Evolutionary conservation across 2,888 invertebrate species (phyloP).

Genomic region (Heliconius charithonia): DNA sequence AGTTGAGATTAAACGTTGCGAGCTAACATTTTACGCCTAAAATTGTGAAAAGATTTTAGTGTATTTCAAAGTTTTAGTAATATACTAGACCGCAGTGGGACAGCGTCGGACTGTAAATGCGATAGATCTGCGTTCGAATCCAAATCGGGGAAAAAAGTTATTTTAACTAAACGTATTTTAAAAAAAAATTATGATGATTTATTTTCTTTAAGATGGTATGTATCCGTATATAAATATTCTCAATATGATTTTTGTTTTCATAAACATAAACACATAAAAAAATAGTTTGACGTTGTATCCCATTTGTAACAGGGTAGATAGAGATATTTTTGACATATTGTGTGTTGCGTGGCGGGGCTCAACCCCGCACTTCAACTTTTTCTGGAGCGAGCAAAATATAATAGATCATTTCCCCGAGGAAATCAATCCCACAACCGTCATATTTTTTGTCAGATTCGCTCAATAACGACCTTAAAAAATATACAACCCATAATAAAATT

Average conservation of each 20-base stretch:
- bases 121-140: neutral
- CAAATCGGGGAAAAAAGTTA: neutral
- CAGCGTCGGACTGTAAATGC: neutral
- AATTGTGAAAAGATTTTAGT: constrained; percentile 13
- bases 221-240: too few relatives aligned
- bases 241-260: too few relatives aligned
- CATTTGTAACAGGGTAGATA: too few relatives aligned
- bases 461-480: neutral
- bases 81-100: neutral
- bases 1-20: constrained; percentile 1
- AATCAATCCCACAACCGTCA: neutral
- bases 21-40: neutral
- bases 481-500: neutral
- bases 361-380: neutral
- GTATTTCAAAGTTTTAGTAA: neutral
- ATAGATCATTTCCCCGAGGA: neutral
- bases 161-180: too few relatives aligned
- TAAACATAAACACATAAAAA: too few relatives aligned
- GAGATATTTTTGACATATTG: neutral
- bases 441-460: neutral
- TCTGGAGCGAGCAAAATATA: neutral
- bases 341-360: neutral
- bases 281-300: too few relatives aligned
- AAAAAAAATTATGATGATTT: too few relatives aligned
- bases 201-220: too few relatives aligned